A percentile compares a stretch with the other conserved stretches of the same genome.
Evolutionary conservation across 2,797 vertebrate species (phyloP).

Genomic region (Anabacerthia variegaticeps): DNA sequence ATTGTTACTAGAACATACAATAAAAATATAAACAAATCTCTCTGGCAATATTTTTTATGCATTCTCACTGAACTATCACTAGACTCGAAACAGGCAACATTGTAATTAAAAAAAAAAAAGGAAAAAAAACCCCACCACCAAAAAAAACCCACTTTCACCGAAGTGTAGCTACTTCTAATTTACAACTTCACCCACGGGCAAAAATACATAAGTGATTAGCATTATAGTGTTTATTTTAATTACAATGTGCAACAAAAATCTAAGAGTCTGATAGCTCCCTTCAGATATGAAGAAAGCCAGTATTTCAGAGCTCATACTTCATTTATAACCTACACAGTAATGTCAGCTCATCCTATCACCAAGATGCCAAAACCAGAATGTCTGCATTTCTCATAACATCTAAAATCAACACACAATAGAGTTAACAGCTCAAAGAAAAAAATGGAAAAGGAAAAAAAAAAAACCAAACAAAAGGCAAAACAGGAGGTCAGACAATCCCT

Average conservation of each 20-base stretch:
- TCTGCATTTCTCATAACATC: background rate
- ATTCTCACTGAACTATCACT: constrained; percentile 54
- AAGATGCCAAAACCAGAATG: background rate
- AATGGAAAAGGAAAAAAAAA: background rate
- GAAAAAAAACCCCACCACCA: background rate
- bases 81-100: constrained; percentile 40
- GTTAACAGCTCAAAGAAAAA: background rate
- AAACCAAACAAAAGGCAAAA: background rate
- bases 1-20: constrained; percentile 69
- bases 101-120: background rate
- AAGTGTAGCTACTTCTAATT: constrained; percentile 66
- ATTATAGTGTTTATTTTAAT: constrained; percentile 73
- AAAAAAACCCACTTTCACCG: constrained; percentile 14
- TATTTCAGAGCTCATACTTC: constrained; percentile 21
- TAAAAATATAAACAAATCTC: constrained; percentile 66
- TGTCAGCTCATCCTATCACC: background rate
- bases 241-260: constrained; percentile 64
- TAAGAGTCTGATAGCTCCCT: constrained; percentile 45
- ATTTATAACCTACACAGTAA: background rate
- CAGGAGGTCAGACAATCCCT: background rate
- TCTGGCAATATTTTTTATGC: constrained; percentile 46
- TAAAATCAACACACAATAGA: background rate
- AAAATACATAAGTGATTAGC: constrained; percentile 68
- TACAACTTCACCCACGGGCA: constrained; percentile 70
- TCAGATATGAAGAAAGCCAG: constrained; percentile 17